phyloP scores from a whole-genome alignment of 2,113 vertebrate species.

The Stictonetta naevosa region DNA sequence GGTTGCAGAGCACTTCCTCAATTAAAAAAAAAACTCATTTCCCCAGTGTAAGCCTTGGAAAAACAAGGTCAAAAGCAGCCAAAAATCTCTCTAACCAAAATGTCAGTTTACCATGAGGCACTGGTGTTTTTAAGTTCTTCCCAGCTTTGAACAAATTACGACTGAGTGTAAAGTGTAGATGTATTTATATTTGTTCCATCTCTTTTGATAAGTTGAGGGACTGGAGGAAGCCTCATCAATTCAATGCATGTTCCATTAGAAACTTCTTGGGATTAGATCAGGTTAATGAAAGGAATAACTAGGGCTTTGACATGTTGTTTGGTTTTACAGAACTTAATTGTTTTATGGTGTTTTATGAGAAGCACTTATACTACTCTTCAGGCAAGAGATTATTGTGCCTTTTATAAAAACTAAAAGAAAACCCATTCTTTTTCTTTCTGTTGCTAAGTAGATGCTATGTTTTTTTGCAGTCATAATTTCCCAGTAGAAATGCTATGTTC shows the following conservation, averaged over 20 bases:
- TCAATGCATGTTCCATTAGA: slow-evolving; percentile 34
- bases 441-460: slow-evolving; percentile 64
- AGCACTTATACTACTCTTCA: slow-evolving; percentile 59
- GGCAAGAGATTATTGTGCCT: slow-evolving; percentile 25
- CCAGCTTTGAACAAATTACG: slow-evolving; percentile 57
- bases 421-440: slow-evolving; percentile 20
- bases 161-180: slow-evolving; percentile 30
- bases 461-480: slow-evolving; percentile 49
- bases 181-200: neutral
- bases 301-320: slow-evolving; percentile 56
- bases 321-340: slow-evolving; percentile 60
- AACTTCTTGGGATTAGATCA: slow-evolving; percentile 61
- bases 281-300: slow-evolving; percentile 74
- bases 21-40: neutral
- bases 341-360: slow-evolving; percentile 72
- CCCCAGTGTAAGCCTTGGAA: neutral
- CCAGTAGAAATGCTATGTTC: slow-evolving; percentile 37
- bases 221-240: slow-evolving; percentile 27
- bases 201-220: slow-evolving; percentile 9
- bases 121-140: slow-evolving; percentile 60
- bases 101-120: slow-evolving; percentile 46
- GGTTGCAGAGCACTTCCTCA: neutral
- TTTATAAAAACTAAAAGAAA: slow-evolving; percentile 63
- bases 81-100: slow-evolving; percentile 27
- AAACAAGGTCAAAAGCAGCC: neutral